A percentile compares a stretch with the other conserved stretches of the same genome.
phyloP scores from a whole-genome alignment of 2,888 invertebrate species.

The Morinoia aosen region DNA sequence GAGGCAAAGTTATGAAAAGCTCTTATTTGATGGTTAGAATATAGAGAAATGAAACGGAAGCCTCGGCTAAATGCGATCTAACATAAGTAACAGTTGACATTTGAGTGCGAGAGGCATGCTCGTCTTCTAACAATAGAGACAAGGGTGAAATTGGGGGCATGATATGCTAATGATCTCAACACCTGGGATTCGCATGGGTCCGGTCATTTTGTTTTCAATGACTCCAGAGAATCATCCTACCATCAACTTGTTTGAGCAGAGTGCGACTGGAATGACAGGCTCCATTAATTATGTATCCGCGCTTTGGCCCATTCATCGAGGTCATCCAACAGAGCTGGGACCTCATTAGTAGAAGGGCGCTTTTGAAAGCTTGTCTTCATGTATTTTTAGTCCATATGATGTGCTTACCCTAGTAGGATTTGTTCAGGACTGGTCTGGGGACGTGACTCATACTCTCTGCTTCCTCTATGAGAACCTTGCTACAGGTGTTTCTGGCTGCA shows the following conservation, averaged over 20 bases:
- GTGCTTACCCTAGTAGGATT: background rate
- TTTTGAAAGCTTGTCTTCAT: too few relatives aligned
- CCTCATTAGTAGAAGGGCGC: too few relatives aligned
- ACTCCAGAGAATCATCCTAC: too few relatives aligned
- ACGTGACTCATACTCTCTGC: background rate
- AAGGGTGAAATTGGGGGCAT: too few relatives aligned
- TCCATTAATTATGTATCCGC: background rate
- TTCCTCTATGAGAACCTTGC: background rate
- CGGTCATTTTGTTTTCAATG: background rate
- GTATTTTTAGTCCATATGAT: too few relatives aligned
- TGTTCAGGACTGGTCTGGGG: background rate
- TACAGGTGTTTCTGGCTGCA: background rate
- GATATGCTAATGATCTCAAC: too few relatives aligned
- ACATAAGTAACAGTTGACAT: background rate
- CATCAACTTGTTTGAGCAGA: too few relatives aligned
- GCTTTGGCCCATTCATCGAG: too few relatives aligned
- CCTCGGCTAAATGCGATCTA: background rate
- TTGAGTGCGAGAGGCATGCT: background rate
- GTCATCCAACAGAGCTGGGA: too few relatives aligned
- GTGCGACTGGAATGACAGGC: background rate
- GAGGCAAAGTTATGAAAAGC: conserved; percentile 14
- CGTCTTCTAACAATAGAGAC: background rate
- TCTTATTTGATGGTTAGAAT: background rate
- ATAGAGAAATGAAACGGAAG: background rate
- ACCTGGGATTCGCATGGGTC: too few relatives aligned